Evolutionary conservation across 1,140 invertebrate genomes (phyloP), one percentile per base, ranked within the genome.

Genomic region (Metaphire vulgaris): DNA sequence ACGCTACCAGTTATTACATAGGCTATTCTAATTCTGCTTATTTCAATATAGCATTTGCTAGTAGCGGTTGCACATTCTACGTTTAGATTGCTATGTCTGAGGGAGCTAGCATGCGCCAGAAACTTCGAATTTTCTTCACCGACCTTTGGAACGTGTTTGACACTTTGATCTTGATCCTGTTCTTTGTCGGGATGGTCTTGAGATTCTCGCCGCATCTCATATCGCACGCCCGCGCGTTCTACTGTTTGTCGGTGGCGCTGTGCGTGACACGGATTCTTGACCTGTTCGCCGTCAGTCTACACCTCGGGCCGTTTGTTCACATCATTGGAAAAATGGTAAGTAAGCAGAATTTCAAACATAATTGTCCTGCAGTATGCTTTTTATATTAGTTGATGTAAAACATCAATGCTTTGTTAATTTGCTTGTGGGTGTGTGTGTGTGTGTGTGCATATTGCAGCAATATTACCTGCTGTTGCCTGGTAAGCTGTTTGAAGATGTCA

Each of bases 271-370:
- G 95, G 77, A 93, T 98, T 84, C 89, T 98, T n/a, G 96, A 97
- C 84, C 96, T 98, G 83, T 89, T 99, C 77, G 93, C 93, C 30
- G 95, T 98, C 71, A 96, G 96, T 87, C 96, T 96, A 87, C 96
- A 97, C 87, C 89, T 97, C 82, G 96, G 97, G 88, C 96, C 97
- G 70, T 89, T 98, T 83, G 95, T 99, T 72, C 97, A 95, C 75
- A 87, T 86, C 32, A 83, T 85, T 91, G 94, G 94, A 33, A 97
- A 98, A 89, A 97, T 98, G 95, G 93, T 98, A 33, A 93, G 94
- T 65, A 15, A 15, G 14, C 14, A 65, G 56, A 65, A 15, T 14
- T 65, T 65, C 26, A 26, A 15, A 15, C 26, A 26, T 65, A 15
- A 26, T 65, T 65, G 56, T 65, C n/a, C n/a, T n/a, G n/a, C n/a